phyloP scores from a whole-genome alignment of 1,140 invertebrate genomes.

The Ptiloglossa arizonensis region DNA sequence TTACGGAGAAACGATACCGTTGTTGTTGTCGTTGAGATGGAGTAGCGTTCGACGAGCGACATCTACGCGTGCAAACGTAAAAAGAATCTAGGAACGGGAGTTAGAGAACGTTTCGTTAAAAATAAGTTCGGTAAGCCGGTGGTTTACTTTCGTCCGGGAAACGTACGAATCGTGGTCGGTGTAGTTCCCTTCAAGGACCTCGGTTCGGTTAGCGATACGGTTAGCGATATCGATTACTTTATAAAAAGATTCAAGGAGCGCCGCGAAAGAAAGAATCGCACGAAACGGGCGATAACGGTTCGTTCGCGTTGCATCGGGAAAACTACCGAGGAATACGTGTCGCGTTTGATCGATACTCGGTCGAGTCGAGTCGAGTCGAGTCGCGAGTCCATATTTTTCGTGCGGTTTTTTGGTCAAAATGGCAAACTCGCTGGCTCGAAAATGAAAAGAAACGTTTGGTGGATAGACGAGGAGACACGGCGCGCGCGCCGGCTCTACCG shows the following conservation, averaged over 20 bases:
- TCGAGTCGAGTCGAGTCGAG: background rate
- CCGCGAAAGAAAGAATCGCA: constrained; percentile 15
- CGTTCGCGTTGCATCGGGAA: background rate
- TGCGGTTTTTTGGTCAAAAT: background rate
- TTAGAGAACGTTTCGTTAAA: background rate
- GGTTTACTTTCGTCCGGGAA: background rate
- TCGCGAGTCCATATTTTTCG: too few relatives aligned
- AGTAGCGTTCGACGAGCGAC: too few relatives aligned
- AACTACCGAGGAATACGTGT: background rate
- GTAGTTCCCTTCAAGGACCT: constrained; percentile 29
- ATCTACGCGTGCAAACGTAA: too few relatives aligned
- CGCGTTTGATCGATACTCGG: background rate
- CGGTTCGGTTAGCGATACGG: constrained; percentile 17
- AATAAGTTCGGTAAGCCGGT: background rate
- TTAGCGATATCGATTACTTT: constrained; percentile 38
- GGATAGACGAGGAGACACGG: constrained; percentile 10
- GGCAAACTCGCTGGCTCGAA: background rate
- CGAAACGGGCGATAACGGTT: constrained; percentile 19
- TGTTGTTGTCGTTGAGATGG: too few relatives aligned
- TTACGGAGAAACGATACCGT: too few relatives aligned
- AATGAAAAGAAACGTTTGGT: background rate
- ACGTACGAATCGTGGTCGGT: background rate
- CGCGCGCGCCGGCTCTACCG: background rate
- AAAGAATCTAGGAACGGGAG: too few relatives aligned
- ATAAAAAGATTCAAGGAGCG: constrained; percentile 48